Evolutionary conservation across 2,113 vertebrate genomes (phyloP).

Genomic region (Megaleporinus macrocephalus): DNA sequence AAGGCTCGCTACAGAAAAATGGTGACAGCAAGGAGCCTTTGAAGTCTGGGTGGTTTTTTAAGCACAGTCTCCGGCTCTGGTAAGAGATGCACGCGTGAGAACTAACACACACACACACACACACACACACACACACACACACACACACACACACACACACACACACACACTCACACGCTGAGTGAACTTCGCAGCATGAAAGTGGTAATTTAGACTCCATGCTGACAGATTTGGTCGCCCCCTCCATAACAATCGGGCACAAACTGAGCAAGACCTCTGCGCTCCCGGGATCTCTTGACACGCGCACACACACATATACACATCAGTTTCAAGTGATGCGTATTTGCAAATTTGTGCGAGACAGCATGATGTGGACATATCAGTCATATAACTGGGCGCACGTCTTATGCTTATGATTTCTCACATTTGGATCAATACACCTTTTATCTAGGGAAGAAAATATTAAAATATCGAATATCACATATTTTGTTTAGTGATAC

Average conservation of each 20-base stretch:
- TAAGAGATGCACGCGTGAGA: slow-evolving; percentile 11
- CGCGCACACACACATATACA: neutral
- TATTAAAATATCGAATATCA: too few relatives aligned
- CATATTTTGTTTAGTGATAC: too few relatives aligned
- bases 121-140: neutral
- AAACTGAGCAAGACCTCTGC: slow-evolving; percentile 5
- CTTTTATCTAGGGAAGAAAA: too few relatives aligned
- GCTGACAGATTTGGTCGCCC: slow-evolving; percentile 5
- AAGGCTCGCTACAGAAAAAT: neutral
- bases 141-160: neutral
- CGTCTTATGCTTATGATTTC: too few relatives aligned
- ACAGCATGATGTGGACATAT: neutral
- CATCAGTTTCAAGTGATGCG: neutral
- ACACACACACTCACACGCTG: neutral
- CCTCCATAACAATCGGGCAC: slow-evolving; percentile 3
- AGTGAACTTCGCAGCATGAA: slow-evolving; percentile 26
- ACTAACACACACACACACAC: too few relatives aligned
- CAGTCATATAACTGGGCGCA: too few relatives aligned
- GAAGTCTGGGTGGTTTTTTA: slow-evolving; percentile 11
- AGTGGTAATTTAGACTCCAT: slow-evolving; percentile 28
- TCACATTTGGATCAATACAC: too few relatives aligned
- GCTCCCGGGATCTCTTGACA: neutral
- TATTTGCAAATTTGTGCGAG: neutral
- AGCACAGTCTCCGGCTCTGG: slow-evolving; percentile 1
- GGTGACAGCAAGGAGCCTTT: neutral